Conservation (phyloP, 1,140 invertebrate genomes). For the Nasonia vitripennis region DNA sequence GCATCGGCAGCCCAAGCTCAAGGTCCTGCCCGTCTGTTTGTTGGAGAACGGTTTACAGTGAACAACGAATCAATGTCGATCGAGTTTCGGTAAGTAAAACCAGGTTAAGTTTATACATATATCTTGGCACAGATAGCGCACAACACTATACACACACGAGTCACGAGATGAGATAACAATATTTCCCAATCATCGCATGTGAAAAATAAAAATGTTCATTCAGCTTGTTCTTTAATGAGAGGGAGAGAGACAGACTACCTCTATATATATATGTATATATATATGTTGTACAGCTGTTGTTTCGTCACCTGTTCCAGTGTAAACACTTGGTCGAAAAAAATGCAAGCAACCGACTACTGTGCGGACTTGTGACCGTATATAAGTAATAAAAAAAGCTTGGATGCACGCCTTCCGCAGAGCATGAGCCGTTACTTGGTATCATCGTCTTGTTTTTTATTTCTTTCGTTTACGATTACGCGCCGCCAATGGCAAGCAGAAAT, state of each 20-base stretch:
- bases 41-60: neutral
- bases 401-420: neutral
- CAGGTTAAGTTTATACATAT: too few species aligned
- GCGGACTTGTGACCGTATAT: neutral
- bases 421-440: neutral
- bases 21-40: too few species aligned
- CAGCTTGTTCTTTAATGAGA: too few species aligned
- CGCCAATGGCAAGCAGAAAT: constrained; percentile 33
- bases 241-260: too few species aligned
- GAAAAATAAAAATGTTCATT: too few species aligned
- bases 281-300: neutral
- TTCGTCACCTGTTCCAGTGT: neutral
- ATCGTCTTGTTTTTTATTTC: neutral
- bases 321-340: constrained; percentile 7
- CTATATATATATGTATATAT: too few species aligned
- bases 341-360: constrained; percentile 1
- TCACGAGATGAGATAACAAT: neutral
- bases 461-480: constrained; percentile 11
- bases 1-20: too few species aligned
- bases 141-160: neutral
- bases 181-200: too few species aligned
- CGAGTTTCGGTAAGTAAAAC: neutral
- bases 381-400: constrained; percentile 10
- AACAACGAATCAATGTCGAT: neutral
- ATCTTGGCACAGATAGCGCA: too few species aligned